Evolutionary conservation across 64 coral and sea anemone genomes (phyloP).

Genomic region (Montipora cactus): DNA sequence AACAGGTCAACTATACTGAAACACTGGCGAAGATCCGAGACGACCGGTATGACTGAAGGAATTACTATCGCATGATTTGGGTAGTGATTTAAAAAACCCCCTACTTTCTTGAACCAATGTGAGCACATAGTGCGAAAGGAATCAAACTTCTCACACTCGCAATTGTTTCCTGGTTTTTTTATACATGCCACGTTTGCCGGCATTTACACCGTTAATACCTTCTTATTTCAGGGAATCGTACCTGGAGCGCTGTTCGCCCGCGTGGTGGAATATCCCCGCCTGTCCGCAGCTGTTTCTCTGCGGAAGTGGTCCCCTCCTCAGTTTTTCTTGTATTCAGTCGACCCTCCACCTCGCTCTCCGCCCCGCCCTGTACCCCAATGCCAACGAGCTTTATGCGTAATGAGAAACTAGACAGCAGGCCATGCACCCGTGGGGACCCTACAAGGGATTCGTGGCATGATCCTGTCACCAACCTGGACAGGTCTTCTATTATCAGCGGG

Average conservation of each 20-base stretch:
- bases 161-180: too few species aligned
- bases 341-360: constrained; percentile 78
- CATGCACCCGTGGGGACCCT: neutral
- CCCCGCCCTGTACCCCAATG: constrained; percentile 81
- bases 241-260: constrained; percentile 74
- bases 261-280: constrained; percentile 81
- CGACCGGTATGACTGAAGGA: too few species aligned
- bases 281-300: constrained; percentile 69
- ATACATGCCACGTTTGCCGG: too few species aligned
- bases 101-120: too few species aligned
- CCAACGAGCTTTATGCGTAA: constrained; percentile 17
- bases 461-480: constrained; percentile 2
- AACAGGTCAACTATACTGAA: too few species aligned
- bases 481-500: neutral
- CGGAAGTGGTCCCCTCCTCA: constrained; percentile 58
- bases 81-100: too few species aligned
- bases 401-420: neutral
- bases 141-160: too few species aligned
- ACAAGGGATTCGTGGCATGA: constrained; percentile 15
- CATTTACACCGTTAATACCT: neutral
- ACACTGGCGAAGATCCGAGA: too few species aligned
- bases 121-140: too few species aligned
- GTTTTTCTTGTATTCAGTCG: constrained; percentile 61
- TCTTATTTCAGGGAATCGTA: constrained; percentile 58
- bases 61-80: too few species aligned